These are phyloP conservation scores for Fregetta grallaria DNA, from an alignment of 2,113 vertebrate species.

Conservation along the genomic window DNA sequence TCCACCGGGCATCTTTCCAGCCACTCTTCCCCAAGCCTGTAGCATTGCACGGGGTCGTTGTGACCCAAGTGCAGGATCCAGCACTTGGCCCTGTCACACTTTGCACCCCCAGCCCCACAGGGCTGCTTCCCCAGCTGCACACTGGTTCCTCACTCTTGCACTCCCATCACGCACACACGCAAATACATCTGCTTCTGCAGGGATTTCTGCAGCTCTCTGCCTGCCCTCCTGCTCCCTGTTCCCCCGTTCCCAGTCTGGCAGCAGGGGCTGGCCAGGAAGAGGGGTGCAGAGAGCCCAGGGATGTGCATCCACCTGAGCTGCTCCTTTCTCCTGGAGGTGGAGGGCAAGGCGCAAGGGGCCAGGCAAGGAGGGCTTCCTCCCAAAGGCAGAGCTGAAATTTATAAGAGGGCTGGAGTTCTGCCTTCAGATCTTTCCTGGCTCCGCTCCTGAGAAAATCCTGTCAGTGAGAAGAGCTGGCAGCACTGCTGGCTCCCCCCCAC, in stretches of 20 bases:
- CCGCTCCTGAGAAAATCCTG: conserved; percentile 1
- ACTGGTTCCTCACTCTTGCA: background rate
- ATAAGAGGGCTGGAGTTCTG: background rate
- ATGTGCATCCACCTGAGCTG: background rate
- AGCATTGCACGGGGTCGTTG: no score
- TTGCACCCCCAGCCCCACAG: background rate
- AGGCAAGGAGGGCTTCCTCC: background rate
- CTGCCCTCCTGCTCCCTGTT: background rate
- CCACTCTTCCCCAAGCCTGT: no score
- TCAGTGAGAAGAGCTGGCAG: conserved; percentile 32
- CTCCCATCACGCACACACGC: background rate
- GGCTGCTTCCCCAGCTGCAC: background rate
- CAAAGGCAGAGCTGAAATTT: background rate
- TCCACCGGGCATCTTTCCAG: no score
- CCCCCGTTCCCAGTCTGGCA: background rate
- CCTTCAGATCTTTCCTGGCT: conserved; percentile 54
- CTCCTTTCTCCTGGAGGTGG: background rate
- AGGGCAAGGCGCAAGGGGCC: background rate
- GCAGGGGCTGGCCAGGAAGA: background rate
- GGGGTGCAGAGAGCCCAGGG: rapidly evolving
- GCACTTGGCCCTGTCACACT: background rate
- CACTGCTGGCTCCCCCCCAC: background rate
- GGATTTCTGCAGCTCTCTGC: background rate
- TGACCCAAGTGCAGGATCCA: no score
- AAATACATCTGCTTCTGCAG: background rate